phyloP scores from a whole-genome alignment of 2,888 invertebrate genomes.

The Deilephila elpenor region DNA sequence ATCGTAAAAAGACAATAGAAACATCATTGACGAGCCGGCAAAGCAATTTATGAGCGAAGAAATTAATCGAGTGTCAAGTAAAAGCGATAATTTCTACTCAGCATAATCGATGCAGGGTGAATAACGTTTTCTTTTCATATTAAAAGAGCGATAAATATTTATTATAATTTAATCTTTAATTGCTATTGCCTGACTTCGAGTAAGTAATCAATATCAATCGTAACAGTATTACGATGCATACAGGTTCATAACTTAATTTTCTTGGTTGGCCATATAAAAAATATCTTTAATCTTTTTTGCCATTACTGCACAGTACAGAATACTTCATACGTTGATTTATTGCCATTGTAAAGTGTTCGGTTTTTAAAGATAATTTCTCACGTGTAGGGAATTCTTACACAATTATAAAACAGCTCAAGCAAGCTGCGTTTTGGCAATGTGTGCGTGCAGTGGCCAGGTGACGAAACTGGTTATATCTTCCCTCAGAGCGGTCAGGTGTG shows the following conservation, averaged over 20 bases:
- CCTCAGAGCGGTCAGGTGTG: slow-evolving; percentile 64
- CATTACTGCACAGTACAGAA: neutral
- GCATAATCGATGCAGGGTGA: slow-evolving; percentile 52
- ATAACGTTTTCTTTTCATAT: slow-evolving; percentile 59
- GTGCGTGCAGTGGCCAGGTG: slow-evolving; percentile 63
- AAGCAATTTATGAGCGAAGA: slow-evolving; percentile 54
- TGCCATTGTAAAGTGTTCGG: neutral
- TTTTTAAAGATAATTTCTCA: slow-evolving; percentile 11
- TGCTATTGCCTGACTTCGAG: slow-evolving; percentile 39
- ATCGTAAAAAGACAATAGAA: slow-evolving; percentile 61
- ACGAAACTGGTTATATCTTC: slow-evolving; percentile 71
- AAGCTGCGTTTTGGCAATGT: slow-evolving; percentile 51
- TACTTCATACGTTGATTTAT: slow-evolving; percentile 12
- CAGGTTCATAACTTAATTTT: neutral
- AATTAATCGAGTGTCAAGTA: slow-evolving; percentile 60
- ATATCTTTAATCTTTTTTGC: neutral
- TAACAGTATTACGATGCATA: neutral
- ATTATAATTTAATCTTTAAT: slow-evolving; percentile 21
- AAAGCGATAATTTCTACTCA: slow-evolving; percentile 57
- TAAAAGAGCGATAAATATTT: slow-evolving; percentile 47
- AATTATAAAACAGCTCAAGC: slow-evolving; percentile 47
- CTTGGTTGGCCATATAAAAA: neutral
- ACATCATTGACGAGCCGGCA: slow-evolving; percentile 49
- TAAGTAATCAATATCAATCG: neutral
- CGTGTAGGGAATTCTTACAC: slow-evolving; percentile 34